These are phyloP conservation scores for Zonotrichia leucophrys DNA, from an alignment of 2,113 vertebrate species.

Conservation along the genomic window DNA sequence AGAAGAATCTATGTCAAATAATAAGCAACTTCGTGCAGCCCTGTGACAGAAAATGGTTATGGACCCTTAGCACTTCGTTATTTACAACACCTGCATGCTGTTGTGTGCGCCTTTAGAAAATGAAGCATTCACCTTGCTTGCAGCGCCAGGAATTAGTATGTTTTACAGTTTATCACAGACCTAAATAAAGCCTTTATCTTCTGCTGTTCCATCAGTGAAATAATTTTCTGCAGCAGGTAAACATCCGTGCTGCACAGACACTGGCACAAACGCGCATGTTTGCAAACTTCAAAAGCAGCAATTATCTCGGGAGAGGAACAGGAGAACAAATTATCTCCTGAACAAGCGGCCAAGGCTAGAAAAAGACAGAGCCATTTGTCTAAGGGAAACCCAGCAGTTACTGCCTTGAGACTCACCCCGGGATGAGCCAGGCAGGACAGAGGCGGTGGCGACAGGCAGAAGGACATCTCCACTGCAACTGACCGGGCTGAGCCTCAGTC, in stretches of 20 bases:
- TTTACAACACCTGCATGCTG: neutral
- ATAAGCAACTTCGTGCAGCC: neutral
- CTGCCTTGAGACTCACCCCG: neutral
- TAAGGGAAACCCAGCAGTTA: neutral
- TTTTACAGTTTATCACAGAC: neutral
- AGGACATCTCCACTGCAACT: neutral
- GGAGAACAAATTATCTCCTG: neutral
- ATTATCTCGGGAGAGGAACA: neutral
- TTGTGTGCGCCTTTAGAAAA: neutral
- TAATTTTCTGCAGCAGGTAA: neutral
- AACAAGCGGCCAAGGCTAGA: neutral
- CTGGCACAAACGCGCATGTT: neutral
- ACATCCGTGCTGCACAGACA: neutral
- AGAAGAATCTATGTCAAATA: slow-evolving; percentile 7
- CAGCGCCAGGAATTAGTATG: neutral
- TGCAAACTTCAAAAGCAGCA: slow-evolving; percentile 23
- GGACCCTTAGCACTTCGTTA: neutral
- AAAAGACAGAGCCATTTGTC: neutral
- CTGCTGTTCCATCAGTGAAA: neutral
- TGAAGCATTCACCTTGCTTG: neutral
- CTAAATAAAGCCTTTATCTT: neutral
- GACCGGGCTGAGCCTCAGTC: neutral
- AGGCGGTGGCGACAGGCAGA: neutral
- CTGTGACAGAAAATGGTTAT: neutral
- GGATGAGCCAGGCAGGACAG: neutral